phyloP scores from a whole-genome alignment of 1,140 invertebrate species.

The Euschistus heros region DNA sequence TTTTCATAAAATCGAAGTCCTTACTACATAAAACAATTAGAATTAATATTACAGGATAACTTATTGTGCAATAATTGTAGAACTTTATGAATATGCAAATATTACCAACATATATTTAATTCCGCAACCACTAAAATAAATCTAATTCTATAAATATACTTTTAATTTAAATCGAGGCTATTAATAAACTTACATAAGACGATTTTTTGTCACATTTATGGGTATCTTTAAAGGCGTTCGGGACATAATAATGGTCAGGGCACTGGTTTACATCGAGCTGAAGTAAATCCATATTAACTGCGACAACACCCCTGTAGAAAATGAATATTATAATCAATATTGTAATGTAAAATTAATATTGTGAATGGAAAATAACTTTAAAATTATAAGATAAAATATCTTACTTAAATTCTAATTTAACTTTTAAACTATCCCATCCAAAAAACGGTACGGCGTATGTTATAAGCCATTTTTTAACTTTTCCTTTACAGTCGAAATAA shows the following conservation, averaged over 20 bases:
- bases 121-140: not conserved
- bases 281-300: slow-evolving; percentile 81
- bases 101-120: not conserved
- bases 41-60: too few species aligned
- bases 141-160: not conserved
- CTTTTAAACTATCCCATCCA: slow-evolving; percentile 86
- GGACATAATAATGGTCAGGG: slow-evolving; percentile 71
- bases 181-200: slow-evolving; percentile 69
- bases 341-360: not conserved
- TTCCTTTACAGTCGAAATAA: slow-evolving; percentile 88
- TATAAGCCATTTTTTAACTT: slow-evolving; percentile 87
- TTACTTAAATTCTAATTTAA: slow-evolving; percentile 88
- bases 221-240: slow-evolving; percentile 91
- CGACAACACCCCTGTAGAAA: slow-evolving; percentile 76
- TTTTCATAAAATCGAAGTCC: too few species aligned
- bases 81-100: too few species aligned
- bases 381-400: slow-evolving; percentile 34
- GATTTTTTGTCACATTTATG: slow-evolving; percentile 86
- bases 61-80: too few species aligned
- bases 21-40: too few species aligned
- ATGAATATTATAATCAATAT: slow-evolving; percentile 12
- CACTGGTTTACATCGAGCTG: slow-evolving; percentile 94
- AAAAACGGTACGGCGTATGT: slow-evolving; percentile 95
- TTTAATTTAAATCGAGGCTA: too few species aligned
- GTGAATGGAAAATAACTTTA: not conserved